Evolutionary conservation across 2,113 vertebrate genomes (phyloP).

Genomic region (Cebus imitator): DNA sequence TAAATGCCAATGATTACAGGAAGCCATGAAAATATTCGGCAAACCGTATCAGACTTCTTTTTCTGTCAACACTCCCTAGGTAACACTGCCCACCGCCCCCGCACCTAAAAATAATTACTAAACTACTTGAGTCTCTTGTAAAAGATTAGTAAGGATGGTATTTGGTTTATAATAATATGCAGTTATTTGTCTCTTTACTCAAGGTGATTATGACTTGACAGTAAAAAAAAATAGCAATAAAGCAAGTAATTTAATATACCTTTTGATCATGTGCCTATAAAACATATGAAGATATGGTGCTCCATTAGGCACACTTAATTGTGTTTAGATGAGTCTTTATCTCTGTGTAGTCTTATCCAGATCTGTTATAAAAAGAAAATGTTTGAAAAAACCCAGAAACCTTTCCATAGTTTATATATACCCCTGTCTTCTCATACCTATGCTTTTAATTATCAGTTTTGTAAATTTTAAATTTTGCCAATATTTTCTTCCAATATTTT

Average conservation of each 20-base stretch:
- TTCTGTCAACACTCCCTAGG: not conserved
- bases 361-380: not conserved
- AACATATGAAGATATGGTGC: not conserved
- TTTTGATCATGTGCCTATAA: not conserved
- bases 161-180: not conserved
- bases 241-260: not conserved
- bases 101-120: not conserved
- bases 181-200: not conserved
- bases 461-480: not conserved
- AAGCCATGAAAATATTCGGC: conserved; percentile 57
- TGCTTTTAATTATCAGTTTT: not conserved
- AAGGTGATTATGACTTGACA: not conserved
- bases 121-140: not conserved
- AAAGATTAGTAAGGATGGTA: not conserved
- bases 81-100: accelerated
- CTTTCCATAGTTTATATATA: not conserved
- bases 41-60: conserved; percentile 42
- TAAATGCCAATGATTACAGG: conserved; percentile 53
- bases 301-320: conserved; percentile 23
- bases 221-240: not conserved
- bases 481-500: not conserved
- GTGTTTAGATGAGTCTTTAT: not conserved
- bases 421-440: not conserved
- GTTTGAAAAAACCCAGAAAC: not conserved
- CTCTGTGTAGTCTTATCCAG: not conserved